Percentiles rank a stretch among this genome's conserved stretches.
Evolutionary conservation across 2,113 vertebrate species (phyloP).

Genomic region (Serilophus lunatus): DNA sequence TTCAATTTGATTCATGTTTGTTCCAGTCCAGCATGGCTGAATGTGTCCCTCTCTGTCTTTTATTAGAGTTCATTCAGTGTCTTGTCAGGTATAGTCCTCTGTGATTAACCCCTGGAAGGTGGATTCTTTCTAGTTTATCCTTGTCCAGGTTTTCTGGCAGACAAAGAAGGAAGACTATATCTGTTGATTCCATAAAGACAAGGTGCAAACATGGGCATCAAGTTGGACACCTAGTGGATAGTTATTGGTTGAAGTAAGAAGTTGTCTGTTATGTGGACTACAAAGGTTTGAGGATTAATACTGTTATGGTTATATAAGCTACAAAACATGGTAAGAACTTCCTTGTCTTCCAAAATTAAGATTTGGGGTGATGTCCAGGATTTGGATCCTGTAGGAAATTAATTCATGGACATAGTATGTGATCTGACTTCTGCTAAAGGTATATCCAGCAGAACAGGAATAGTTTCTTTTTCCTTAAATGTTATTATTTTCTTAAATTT

Average conservation of each 20-base stretch:
- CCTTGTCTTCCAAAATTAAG: not conserved
- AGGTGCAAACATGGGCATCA: not conserved
- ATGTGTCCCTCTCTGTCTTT: not conserved
- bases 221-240: not conserved
- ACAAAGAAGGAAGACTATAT: not conserved
- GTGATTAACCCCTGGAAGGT: not conserved
- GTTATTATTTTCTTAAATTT: not conserved
- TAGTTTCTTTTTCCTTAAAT: not conserved
- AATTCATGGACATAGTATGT: not conserved
- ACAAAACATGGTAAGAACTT: not conserved
- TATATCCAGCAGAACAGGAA: not conserved
- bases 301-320: too few relatives aligned
- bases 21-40: not conserved
- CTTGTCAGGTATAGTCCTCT: not conserved
- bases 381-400: not conserved
- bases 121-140: not conserved
- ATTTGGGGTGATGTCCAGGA: not conserved
- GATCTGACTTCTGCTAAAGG: not conserved
- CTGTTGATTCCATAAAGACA: not conserved
- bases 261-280: not conserved
- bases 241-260: not conserved
- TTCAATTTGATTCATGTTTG: not conserved
- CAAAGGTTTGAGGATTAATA: not conserved
- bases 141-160: not conserved
- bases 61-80: not conserved